These are phyloP conservation scores for Dorcus hopei DNA, from an alignment of 2,888 invertebrate genomes.

Conservation along the genomic window DNA sequence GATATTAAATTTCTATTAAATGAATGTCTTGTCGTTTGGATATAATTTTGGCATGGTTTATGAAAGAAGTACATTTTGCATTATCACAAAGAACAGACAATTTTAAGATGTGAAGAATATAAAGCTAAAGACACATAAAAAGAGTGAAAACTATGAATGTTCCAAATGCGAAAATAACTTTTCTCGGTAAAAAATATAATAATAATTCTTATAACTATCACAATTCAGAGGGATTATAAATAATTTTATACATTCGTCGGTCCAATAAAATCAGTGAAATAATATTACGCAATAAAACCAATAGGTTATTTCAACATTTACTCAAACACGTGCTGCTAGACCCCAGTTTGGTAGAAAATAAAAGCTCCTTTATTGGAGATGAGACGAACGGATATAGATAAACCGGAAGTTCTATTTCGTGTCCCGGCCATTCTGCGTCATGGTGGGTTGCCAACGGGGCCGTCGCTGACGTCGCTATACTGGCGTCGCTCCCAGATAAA, in stretches of 20 bases:
- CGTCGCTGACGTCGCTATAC: constrained; percentile 33
- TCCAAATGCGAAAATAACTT: no score
- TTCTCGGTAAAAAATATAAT: no score
- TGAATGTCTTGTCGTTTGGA: no score
- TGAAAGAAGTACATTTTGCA: no score
- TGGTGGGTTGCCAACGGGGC: constrained; percentile 33
- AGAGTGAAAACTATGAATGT: no score
- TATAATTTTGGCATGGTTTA: no score
- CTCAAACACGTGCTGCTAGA: constrained; percentile 3
- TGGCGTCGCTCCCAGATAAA: constrained; percentile 37
- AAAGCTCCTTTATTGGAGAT: constrained; percentile 4
- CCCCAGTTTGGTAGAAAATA: constrained; percentile 3
- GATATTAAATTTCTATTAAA: no score
- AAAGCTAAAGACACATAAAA: no score
- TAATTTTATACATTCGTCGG: background rate
- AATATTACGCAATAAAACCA: constrained; percentile 13
- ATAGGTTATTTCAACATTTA: constrained; percentile 4
- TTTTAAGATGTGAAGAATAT: no score
- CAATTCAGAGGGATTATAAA: no score
- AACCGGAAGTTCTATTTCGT: constrained; percentile 35
- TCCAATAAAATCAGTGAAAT: background rate
- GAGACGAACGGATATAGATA: constrained; percentile 23
- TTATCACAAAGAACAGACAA: no score
- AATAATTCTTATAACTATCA: no score
- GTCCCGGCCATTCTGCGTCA: constrained; percentile 33